Evolutionary conservation across 2,888 invertebrate genomes (phyloP).

Genomic region (Acheta domesticus): DNA sequence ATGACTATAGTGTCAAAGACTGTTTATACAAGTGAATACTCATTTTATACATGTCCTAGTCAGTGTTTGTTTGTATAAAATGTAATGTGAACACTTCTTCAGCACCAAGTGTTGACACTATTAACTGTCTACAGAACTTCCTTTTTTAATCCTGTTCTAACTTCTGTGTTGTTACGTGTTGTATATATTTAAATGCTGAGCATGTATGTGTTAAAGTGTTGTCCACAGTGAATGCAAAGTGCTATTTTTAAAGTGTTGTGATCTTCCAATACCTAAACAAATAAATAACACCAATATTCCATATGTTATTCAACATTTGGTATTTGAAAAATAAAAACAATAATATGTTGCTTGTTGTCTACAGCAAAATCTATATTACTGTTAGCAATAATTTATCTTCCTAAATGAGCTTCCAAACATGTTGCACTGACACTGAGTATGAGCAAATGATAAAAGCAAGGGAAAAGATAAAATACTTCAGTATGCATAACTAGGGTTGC

Average conservation of each 20-base stretch:
- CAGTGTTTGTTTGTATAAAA: conserved; percentile 10
- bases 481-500: too few species aligned
- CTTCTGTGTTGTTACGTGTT: background rate
- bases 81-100: background rate
- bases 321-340: too few species aligned
- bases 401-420: too few species aligned
- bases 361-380: too few species aligned
- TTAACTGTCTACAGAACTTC: background rate
- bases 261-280: background rate
- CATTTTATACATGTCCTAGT: conserved; percentile 18
- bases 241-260: background rate
- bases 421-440: too few species aligned
- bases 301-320: too few species aligned
- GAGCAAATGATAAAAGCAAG: too few species aligned
- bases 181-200: background rate
- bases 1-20: background rate
- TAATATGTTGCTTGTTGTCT: too few species aligned
- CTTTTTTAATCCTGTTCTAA: background rate
- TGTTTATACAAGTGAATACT: background rate
- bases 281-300: too few species aligned
- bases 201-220: background rate
- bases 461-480: too few species aligned
- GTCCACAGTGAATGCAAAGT: background rate
- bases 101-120: conserved; percentile 5
- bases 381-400: too few species aligned